A percentile compares a stretch with the other conserved stretches of the same genome.
Conservation (phyloP, 1,140 invertebrate genomes). For the Nephila pilipes region DNA sequence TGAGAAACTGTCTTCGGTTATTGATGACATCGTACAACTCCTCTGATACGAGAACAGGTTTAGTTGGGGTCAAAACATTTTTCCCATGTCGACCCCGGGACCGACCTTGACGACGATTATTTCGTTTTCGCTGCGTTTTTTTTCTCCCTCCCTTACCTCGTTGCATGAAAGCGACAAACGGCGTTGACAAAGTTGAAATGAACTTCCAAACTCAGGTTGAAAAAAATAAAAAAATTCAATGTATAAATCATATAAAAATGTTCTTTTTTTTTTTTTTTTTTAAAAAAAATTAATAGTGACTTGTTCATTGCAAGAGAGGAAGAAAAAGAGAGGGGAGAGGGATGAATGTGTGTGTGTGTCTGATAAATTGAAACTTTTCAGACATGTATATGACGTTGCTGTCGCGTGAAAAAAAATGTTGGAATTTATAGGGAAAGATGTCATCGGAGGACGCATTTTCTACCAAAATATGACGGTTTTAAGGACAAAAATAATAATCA, state of each 20-base stretch:
- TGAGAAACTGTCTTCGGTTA: slow-evolving; percentile 52
- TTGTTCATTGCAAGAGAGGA: background rate
- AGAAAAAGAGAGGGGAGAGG: background rate
- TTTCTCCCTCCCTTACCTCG: background rate
- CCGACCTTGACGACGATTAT: slow-evolving; percentile 57
- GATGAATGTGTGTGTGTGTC: background rate
- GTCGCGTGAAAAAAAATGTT: background rate
- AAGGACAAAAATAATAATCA: background rate
- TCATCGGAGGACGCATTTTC: background rate
- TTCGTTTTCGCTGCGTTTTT: background rate
- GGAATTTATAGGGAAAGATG: slow-evolving; percentile 1
- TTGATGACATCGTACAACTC: slow-evolving; percentile 60
- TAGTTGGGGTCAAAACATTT: slow-evolving; percentile 58
- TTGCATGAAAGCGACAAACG: background rate
- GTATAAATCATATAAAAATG: background rate
- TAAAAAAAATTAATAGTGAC: background rate
- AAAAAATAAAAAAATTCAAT: too few relatives aligned
- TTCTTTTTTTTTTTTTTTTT: background rate
- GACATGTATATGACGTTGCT: slow-evolving; percentile 26
- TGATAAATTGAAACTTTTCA: slow-evolving; percentile 16
- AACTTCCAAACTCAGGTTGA: background rate
- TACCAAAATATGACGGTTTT: background rate
- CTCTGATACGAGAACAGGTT: slow-evolving; percentile 68
- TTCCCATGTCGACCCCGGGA: slow-evolving; percentile 32
- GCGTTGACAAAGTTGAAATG: slow-evolving; percentile 44